Evolutionary conservation across 2,888 invertebrate genomes (phyloP).

Genomic region (Hybos culiciformis): DNA sequence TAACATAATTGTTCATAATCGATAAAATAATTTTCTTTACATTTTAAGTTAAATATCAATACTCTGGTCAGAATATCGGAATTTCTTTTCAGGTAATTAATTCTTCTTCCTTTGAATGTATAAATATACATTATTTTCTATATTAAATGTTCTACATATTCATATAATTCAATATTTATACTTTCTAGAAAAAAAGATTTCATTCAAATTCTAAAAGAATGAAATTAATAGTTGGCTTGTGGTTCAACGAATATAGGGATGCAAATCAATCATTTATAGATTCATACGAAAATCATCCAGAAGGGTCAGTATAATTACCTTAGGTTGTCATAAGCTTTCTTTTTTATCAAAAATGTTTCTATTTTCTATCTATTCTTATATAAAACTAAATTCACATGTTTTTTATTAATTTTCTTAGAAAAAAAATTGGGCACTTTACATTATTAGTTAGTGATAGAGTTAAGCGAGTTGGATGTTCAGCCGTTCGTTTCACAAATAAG

Average conservation of each 20-base stretch:
- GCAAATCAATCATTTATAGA: conserved; percentile 29
- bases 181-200: too few species aligned
- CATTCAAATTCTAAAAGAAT: conserved; percentile 30
- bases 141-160: too few species aligned
- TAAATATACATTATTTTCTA: too few species aligned
- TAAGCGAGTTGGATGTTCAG: conserved; percentile 30
- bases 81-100: conserved; percentile 26
- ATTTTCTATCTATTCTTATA: not conserved
- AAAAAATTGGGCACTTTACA: conserved; percentile 32
- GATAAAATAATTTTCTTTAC: not conserved
- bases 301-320: conserved; percentile 18
- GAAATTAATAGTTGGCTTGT: conserved; percentile 26
- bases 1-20: too few species aligned
- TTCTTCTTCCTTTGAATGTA: too few species aligned
- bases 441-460: conserved; percentile 28
- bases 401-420: conserved; percentile 18
- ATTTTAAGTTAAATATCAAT: conserved; percentile 18
- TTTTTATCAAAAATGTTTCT: not conserved
- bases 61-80: conserved; percentile 32
- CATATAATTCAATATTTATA: too few species aligned
- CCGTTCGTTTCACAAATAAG: conserved; percentile 19
- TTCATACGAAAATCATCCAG: conserved; percentile 23
- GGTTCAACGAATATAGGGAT: conserved; percentile 29
- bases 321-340: not conserved
- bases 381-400: not conserved